Conservation (phyloP, 2,888 invertebrate species). For the Tuta absoluta region DNA sequence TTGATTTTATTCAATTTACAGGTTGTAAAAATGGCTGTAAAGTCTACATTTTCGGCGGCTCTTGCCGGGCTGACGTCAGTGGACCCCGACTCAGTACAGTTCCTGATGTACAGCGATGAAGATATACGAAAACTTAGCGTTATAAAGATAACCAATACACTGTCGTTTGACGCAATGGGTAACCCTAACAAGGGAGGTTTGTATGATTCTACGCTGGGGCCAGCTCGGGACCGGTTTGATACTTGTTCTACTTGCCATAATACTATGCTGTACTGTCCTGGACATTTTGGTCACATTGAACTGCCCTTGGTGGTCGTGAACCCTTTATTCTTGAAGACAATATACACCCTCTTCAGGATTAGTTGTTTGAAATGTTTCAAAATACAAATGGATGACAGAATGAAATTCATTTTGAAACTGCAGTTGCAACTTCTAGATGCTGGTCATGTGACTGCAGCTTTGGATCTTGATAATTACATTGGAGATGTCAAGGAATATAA, state of each 20-base stretch:
- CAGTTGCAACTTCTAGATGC: conserved; percentile 87
- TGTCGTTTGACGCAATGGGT: conserved; percentile 90
- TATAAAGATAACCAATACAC: conserved; percentile 87
- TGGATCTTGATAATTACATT: conserved; percentile 81
- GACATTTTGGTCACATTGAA: conserved; percentile 97
- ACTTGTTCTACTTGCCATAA: conserved; percentile 91
- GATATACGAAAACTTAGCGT: conserved; percentile 91
- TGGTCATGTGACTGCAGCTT: conserved; percentile 87
- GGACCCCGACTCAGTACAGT: conserved; percentile 76
- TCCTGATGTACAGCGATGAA: conserved; percentile 87
- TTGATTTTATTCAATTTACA: conserved; percentile 22
- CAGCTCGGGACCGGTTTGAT: conserved; percentile 83
- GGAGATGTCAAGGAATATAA: conserved; percentile 59
- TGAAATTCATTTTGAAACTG: conserved; percentile 82
- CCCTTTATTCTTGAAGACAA: conserved; percentile 90
- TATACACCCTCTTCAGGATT: conserved; percentile 85
- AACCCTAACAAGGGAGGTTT: conserved; percentile 93
- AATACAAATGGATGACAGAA: conserved; percentile 81
- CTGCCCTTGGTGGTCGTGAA: conserved; percentile 94
- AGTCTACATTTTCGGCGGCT: conserved; percentile 53
- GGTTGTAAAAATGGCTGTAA: conserved; percentile 55
- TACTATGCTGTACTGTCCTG: conserved; percentile 86
- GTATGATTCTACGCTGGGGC: conserved; percentile 92
- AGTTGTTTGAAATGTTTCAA: conserved; percentile 87
- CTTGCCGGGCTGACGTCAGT: conserved; percentile 59